Evolutionary conservation across 1,140 invertebrate species (phyloP).

Genomic region (Megalopta genalis): DNA sequence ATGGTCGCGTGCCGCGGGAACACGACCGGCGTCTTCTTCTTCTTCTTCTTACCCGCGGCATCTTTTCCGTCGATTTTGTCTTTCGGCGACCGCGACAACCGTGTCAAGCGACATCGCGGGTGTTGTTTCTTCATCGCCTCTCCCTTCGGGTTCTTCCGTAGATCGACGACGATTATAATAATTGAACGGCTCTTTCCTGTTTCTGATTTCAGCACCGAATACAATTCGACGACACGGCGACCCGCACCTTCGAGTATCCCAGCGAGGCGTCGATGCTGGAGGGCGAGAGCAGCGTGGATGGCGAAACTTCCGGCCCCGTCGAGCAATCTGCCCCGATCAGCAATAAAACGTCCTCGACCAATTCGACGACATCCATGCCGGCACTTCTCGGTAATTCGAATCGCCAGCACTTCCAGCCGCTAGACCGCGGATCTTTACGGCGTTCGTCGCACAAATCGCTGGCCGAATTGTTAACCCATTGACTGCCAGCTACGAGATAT

Average conservation of each 20-base stretch:
- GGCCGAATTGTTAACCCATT: no score
- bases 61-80: no score
- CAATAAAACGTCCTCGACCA: constrained; percentile 65
- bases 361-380: constrained; percentile 67
- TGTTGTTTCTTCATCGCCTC: no score
- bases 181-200: not conserved
- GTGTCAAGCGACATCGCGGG: no score
- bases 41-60: no score
- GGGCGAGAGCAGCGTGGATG: constrained; percentile 80
- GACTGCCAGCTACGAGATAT: no score
- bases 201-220: constrained; percentile 86
- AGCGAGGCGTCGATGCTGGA: constrained; percentile 89
- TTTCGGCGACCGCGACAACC: no score
- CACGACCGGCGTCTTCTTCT: no score
- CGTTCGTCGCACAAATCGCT: no score
- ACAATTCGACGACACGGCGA: constrained; percentile 90
- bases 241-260: constrained; percentile 91
- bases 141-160: no score
- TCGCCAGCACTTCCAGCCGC: constrained; percentile 2
- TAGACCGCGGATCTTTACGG: no score
- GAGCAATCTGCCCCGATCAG: constrained; percentile 63
- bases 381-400: constrained; percentile 74
- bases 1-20: constrained; percentile 27
- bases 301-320: constrained; percentile 72
- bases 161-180: no score